Percentiles rank a stretch among this genome's conserved stretches.
These are phyloP conservation scores for Dioctria rufipes DNA, from an alignment of 2,888 invertebrate species.

Conservation along the genomic window DNA sequence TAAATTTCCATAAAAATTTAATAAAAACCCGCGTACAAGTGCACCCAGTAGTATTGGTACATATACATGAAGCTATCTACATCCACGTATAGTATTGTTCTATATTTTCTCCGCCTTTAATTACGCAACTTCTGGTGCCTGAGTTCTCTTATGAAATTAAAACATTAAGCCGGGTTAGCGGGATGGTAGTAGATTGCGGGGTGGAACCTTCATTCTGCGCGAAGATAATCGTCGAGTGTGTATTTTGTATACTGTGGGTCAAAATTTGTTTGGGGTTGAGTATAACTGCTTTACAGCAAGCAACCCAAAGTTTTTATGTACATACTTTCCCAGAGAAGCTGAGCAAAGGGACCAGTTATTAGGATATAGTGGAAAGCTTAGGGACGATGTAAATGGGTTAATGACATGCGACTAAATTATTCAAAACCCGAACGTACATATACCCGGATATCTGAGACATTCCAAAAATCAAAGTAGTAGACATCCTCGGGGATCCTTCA, in stretches of 20 bases:
- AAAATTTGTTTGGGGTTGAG: slow-evolving; percentile 30
- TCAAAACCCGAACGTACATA: slow-evolving; percentile 29
- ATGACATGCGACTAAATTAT: slow-evolving; percentile 52
- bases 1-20: slow-evolving; percentile 41
- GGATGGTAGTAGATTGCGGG: not conserved
- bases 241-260: slow-evolving; percentile 42
- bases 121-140: slow-evolving; percentile 39
- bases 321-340: not conserved
- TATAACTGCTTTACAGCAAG: not conserved
- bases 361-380: slow-evolving; percentile 44
- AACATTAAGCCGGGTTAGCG: slow-evolving; percentile 22
- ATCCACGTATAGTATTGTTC: not conserved
- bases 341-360: slow-evolving; percentile 47
- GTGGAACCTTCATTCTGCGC: slow-evolving; percentile 23
- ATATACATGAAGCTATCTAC: not conserved
- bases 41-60: not conserved
- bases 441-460: slow-evolving; percentile 13
- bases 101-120: slow-evolving; percentile 27
- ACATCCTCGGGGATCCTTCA: slow-evolving; percentile 29
- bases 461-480: slow-evolving; percentile 36
- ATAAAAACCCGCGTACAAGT: slow-evolving; percentile 14
- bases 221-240: slow-evolving; percentile 37
- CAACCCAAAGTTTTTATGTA: slow-evolving; percentile 44
- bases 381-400: slow-evolving; percentile 51
- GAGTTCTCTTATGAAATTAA: slow-evolving; percentile 49